Conservation (phyloP, 2,888 invertebrate genomes). For the Chalcosyrphus nemorum region DNA sequence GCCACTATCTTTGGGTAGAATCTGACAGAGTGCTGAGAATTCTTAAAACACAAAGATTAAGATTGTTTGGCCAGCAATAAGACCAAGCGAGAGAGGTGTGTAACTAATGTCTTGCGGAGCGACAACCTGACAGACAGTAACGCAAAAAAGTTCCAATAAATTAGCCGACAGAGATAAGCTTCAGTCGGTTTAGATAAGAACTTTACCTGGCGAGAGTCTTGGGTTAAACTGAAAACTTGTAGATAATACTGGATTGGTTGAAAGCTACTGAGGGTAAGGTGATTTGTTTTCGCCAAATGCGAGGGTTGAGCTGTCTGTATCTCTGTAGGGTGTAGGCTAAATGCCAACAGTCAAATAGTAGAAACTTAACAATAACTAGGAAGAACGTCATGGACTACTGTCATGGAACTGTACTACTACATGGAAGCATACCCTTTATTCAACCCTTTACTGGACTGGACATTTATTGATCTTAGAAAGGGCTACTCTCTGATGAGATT, state of each 20-base stretch:
- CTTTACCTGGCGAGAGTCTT: neutral
- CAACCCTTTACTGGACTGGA: too few relatives aligned
- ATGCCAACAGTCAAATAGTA: too few relatives aligned
- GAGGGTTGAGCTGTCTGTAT: too few relatives aligned
- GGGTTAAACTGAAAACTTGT: neutral
- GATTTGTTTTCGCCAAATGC: neutral
- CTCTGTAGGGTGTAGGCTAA: too few relatives aligned
- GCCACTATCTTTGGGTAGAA: constrained; percentile 27
- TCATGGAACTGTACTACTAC: too few relatives aligned
- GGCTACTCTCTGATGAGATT: too few relatives aligned
- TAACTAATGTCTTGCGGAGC: constrained; percentile 3
- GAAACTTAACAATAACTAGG: too few relatives aligned
- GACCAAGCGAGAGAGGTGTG: neutral
- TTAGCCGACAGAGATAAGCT: constrained; percentile 31
- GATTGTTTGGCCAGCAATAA: too few relatives aligned
- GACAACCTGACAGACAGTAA: constrained; percentile 25
- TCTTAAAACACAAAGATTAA: constrained; percentile 24
- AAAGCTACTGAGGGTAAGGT: neutral
- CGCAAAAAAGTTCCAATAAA: constrained; percentile 32
- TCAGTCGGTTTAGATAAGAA: constrained; percentile 1
- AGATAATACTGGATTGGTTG: neutral
- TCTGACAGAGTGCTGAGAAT: constrained; percentile 47
- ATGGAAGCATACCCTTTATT: too few relatives aligned
- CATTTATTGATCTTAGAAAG: too few relatives aligned
- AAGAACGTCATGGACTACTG: too few relatives aligned